Conservation (phyloP, 2,113 vertebrate genomes). For the Xerus inauris region DNA sequence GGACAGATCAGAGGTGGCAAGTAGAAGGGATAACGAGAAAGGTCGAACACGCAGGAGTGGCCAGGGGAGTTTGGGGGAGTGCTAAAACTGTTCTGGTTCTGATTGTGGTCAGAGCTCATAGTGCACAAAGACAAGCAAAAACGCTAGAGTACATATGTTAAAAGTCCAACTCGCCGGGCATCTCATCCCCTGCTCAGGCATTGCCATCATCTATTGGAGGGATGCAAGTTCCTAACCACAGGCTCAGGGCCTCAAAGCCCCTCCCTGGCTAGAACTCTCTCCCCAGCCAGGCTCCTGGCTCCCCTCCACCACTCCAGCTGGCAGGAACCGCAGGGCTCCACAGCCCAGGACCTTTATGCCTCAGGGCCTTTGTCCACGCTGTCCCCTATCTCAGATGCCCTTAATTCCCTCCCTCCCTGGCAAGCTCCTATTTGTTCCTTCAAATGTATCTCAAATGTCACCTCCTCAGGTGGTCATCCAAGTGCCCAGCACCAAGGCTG, state of each 20-base stretch:
- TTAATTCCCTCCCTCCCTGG: background rate
- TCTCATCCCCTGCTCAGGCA: background rate
- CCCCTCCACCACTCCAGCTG: background rate
- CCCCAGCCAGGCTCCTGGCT: background rate
- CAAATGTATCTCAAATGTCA: background rate
- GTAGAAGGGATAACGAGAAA: background rate
- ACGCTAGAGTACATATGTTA: background rate
- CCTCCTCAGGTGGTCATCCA: background rate
- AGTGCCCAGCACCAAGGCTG: background rate
- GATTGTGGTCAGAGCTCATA: conserved; percentile 5
- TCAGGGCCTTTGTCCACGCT: background rate
- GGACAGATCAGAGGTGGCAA: background rate
- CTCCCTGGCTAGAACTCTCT: background rate
- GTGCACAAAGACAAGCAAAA: background rate
- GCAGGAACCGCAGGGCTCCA: background rate
- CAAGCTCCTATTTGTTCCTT: background rate
- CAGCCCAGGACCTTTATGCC: background rate
- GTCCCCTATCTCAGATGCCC: background rate
- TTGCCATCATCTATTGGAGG: background rate
- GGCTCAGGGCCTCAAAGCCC: background rate
- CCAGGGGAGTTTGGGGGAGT: background rate
- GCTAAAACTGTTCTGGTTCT: background rate
- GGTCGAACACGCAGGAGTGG: background rate
- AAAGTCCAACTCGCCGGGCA: background rate
- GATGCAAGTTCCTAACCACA: background rate